Evolutionary conservation across 2,888 invertebrate species (phyloP).

Genomic region (Meliscaeva auricollis): DNA sequence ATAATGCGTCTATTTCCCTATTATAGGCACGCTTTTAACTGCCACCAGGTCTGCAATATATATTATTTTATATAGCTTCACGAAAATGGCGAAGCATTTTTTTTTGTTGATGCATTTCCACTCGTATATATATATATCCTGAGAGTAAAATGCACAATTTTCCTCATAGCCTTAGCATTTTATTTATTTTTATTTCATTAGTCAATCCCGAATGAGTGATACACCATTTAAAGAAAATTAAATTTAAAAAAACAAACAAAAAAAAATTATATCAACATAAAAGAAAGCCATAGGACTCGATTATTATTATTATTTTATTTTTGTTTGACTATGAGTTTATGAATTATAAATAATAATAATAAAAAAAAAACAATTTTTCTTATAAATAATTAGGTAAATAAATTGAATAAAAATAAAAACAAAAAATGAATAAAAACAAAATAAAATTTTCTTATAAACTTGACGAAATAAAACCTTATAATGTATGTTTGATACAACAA

Average conservation of each 20-base stretch:
- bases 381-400: slow-evolving; percentile 64
- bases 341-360: not conserved
- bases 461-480: slow-evolving; percentile 16
- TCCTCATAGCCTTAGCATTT: slow-evolving; percentile 39
- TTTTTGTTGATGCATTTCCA: slow-evolving; percentile 1
- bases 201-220: slow-evolving; percentile 69
- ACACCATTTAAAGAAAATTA: slow-evolving; percentile 31
- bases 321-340: slow-evolving; percentile 42
- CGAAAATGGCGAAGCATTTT: slow-evolving; percentile 16
- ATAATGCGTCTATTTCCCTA: not conserved
- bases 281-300: slow-evolving; percentile 65
- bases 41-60: slow-evolving; percentile 30
- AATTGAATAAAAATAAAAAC: slow-evolving; percentile 27
- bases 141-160: slow-evolving; percentile 24
- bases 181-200: slow-evolving; percentile 44
- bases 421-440: slow-evolving; percentile 31
- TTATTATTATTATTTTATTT: slow-evolving; percentile 41
- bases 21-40: slow-evolving; percentile 16
- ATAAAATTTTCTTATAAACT: slow-evolving; percentile 46
- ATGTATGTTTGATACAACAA: slow-evolving; percentile 63
- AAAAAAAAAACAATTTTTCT: slow-evolving; percentile 39
- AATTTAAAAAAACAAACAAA: slow-evolving; percentile 18
- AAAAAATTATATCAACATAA: slow-evolving; percentile 24
- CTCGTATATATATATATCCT: not conserved
- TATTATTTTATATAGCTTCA: slow-evolving; percentile 27